Conservation (phyloP, 92 coral and sea anemone genomes). For the Zoanthus sociatus region DNA sequence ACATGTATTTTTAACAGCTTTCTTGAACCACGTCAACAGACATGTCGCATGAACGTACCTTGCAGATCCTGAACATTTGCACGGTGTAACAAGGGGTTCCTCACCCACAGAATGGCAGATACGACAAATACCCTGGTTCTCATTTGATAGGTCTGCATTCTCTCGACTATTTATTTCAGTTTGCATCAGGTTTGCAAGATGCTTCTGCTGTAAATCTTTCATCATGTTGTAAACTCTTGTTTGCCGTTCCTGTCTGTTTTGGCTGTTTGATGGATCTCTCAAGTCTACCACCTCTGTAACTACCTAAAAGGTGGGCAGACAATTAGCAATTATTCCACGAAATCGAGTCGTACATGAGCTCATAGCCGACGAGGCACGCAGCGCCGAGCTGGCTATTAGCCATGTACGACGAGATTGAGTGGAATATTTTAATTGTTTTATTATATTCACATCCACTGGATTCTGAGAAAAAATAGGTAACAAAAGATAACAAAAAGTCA, state of each 20-base stretch:
- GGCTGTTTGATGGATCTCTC: constrained; percentile 26
- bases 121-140: constrained; percentile 85
- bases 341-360: no score
- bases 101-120: constrained; percentile 92
- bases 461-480: no score
- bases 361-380: no score
- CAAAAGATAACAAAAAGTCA: no score
- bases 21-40: constrained; percentile 90
- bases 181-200: constrained; percentile 76
- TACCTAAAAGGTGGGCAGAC: constrained; percentile 24
- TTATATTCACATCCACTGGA: no score
- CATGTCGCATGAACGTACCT: constrained; percentile 91
- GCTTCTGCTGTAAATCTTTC: constrained; percentile 89
- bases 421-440: no score
- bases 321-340: no score
- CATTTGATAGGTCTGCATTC: constrained; percentile 67
- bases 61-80: constrained; percentile 90
- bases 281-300: constrained; percentile 36
- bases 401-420: no score
- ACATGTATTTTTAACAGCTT: constrained; percentile 90
- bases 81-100: constrained; percentile 88
- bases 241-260: constrained; percentile 77
- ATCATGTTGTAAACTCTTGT: constrained; percentile 87
- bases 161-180: constrained; percentile 74
- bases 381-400: no score